Evolutionary conservation across 1,140 invertebrate species (phyloP), one percentile per base, ranked within the genome.

Genomic region (Portunus trituberculatus): DNA sequence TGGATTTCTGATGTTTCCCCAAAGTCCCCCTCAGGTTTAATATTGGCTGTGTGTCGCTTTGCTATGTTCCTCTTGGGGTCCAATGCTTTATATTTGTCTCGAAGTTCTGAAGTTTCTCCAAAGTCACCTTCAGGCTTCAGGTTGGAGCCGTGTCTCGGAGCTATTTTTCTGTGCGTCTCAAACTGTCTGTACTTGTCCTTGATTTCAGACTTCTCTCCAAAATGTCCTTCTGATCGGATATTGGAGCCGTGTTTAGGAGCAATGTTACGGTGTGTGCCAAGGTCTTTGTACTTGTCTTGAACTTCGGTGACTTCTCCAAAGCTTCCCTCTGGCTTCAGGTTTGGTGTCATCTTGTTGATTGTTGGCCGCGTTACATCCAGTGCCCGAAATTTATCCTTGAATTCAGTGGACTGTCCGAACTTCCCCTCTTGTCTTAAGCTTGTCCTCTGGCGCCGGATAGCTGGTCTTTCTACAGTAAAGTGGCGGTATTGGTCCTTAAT

Each of bases 1-100:
- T 90, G 86, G 12, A 90, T 10, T 29, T 94, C 93, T 16, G 93
- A 90, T 0, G 31, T 46, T n/a, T 91, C 83, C 6, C 94, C 94
- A 92, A 95, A 95, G 16, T 89, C 25, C 14, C 94, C 94, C 59
- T 95, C 94, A 67, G 90, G 91, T 31, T 91, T 92, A 0, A 95
- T 48, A 32, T 95, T 95, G 20, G 45, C 91, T 39, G 31, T 28
- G 16, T 87, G 82, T 82, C 82, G 52, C 31, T 92, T 92, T 48
- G 91, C 83, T 20, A 92, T 87, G 0, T 39, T 84, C 84, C 91
- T 92, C 29, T 95, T 45, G 6, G 31, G 48, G 39, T 88, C 59
- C 48, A 92, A 10, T 4, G 84, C 32, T 29, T 39, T 87, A 46
- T 89, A 95, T 46, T 93, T 86, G 39, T 92, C 91, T 12, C 28